phyloP scores from a whole-genome alignment of 2,113 vertebrate genomes.

The Esox niger region DNA sequence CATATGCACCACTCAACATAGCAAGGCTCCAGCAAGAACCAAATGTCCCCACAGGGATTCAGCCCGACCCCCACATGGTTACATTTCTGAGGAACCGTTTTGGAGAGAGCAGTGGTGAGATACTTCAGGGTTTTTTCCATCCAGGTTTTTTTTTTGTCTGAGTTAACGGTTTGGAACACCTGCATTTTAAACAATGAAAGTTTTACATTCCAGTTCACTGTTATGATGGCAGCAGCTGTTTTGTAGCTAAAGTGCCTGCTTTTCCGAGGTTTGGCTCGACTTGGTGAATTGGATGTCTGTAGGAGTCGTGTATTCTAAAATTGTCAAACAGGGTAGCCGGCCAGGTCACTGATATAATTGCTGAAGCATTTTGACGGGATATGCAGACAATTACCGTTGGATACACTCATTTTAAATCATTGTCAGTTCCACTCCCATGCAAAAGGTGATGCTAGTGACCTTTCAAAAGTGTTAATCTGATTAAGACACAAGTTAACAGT shows the following conservation, averaged over 20 bases:
- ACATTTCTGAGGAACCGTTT: background rate
- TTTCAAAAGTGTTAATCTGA: constrained; percentile 33
- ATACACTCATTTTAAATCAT: constrained; percentile 23
- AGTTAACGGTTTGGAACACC: constrained; percentile 42
- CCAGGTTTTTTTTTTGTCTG: background rate
- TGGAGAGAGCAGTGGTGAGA: background rate
- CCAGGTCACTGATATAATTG: constrained; percentile 26
- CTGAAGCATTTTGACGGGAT: constrained; percentile 46
- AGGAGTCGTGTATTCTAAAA: constrained; percentile 3
- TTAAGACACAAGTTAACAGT: constrained; percentile 37
- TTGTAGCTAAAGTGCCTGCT: constrained; percentile 43
- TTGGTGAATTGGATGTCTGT: constrained; percentile 28
- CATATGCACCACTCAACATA: constrained; percentile 19
- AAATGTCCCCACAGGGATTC: background rate
- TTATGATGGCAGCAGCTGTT: constrained; percentile 42
- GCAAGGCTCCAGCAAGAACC: background rate
- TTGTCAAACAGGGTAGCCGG: background rate
- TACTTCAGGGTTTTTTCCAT: background rate
- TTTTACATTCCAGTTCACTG: constrained; percentile 44
- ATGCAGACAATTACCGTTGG: constrained; percentile 45
- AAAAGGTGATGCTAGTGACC: constrained; percentile 46
- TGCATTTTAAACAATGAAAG: constrained; percentile 34
- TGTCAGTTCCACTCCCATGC: constrained; percentile 24
- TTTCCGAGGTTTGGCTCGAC: constrained; percentile 18
- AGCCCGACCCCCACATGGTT: background rate